These are phyloP conservation scores for Pelusios castaneus DNA, from an alignment of 2,113 vertebrate species.

Conservation along the genomic window DNA sequence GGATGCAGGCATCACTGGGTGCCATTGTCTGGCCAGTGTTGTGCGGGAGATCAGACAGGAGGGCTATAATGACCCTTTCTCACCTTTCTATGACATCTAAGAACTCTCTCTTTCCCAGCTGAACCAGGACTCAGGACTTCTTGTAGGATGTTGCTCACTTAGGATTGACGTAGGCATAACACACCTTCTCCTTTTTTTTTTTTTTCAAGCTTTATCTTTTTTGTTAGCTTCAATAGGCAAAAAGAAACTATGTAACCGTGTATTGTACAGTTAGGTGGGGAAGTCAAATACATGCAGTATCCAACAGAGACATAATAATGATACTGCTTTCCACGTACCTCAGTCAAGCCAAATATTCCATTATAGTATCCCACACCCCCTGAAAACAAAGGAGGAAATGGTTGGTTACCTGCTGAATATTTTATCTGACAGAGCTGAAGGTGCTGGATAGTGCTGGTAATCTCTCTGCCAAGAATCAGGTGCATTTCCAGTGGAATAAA, in stretches of 20 bases:
- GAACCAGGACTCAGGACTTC: too few relatives aligned
- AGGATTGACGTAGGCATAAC: neutral
- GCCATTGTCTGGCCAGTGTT: neutral
- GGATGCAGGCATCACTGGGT: neutral
- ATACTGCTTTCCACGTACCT: rapidly evolving
- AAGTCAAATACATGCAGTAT: neutral
- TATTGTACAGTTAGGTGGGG: neutral
- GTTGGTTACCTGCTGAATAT: neutral
- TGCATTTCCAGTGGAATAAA: neutral
- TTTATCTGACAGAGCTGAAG: neutral
- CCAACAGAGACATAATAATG: neutral
- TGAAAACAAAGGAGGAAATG: neutral
- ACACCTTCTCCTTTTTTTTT: neutral
- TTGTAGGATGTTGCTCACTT: neutral
- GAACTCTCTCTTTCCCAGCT: too few relatives aligned
- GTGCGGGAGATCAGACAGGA: neutral
- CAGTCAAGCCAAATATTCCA: neutral
- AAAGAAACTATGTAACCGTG: neutral
- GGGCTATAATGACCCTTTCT: neutral
- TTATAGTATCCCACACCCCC: neutral
- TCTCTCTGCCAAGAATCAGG: neutral
- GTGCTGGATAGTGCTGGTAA: neutral
- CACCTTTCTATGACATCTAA: neutral
- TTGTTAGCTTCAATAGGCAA: neutral
- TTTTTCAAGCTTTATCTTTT: neutral